phyloP scores from a whole-genome alignment of 2,888 invertebrate species.

The Thereva nobilitata region DNA sequence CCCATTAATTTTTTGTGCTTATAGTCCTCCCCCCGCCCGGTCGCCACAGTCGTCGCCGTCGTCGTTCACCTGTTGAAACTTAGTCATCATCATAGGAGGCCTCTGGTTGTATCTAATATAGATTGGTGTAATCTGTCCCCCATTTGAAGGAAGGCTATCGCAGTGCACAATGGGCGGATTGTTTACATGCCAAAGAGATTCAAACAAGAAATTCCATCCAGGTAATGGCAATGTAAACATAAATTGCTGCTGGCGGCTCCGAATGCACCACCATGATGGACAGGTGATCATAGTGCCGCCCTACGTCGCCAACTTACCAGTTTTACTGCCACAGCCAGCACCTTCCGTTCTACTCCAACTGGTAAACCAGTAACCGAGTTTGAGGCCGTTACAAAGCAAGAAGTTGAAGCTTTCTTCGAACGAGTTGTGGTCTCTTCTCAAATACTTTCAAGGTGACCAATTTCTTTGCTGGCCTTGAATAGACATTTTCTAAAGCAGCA shows the following conservation, averaged over 20 bases:
- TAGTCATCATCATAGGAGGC: no score
- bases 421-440: conserved; percentile 26
- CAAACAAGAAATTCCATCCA: background rate
- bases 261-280: conserved; percentile 17
- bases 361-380: conserved; percentile 39
- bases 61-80: no score
- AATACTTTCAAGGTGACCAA: conserved; percentile 37
- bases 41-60: no score
- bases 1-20: conserved; percentile 22
- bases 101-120: no score
- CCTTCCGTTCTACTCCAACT: conserved; percentile 27
- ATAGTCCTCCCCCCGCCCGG: no score
- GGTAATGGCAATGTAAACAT: no score
- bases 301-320: conserved; percentile 13
- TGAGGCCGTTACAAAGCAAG: conserved; percentile 25
- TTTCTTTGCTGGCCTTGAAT: conserved; percentile 36
- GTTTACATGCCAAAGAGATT: conserved; percentile 17
- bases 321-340: conserved; percentile 1
- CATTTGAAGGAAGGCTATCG: background rate
- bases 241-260: no score
- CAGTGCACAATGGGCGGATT: conserved; percentile 8
- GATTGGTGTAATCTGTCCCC: no score
- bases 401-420: conserved; percentile 31
- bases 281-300: conserved; percentile 16
- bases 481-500: background rate